phyloP scores from a whole-genome alignment of 2,113 vertebrate species.

The Thoracochromis brauschi region DNA sequence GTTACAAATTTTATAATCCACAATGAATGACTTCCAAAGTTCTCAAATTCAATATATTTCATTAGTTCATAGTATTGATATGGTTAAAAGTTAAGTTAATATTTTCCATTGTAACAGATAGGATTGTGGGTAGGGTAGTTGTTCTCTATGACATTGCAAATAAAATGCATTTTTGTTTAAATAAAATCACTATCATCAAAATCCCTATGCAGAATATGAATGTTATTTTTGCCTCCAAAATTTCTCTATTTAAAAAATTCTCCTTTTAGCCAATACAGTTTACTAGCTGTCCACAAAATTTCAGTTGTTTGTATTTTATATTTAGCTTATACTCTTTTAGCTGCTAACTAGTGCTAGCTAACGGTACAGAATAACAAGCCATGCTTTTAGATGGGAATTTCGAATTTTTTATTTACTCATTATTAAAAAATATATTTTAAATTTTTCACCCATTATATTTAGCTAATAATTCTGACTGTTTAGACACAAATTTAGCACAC shows the following conservation, averaged over 20 bases:
- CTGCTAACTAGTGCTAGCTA: neutral
- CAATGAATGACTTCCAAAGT: neutral
- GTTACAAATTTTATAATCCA: neutral
- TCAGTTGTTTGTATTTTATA: neutral
- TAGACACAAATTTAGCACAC: neutral
- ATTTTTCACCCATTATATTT: neutral
- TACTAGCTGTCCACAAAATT: neutral
- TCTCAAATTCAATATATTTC: neutral
- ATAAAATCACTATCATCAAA: neutral
- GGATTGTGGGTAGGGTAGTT: neutral
- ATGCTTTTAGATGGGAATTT: neutral
- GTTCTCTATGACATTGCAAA: neutral
- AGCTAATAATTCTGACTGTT: neutral
- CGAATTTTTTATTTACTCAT: fast-evolving
- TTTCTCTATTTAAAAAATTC: neutral
- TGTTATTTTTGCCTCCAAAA: neutral
- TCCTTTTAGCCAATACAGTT: neutral
- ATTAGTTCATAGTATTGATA: neutral
- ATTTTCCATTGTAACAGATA: neutral
- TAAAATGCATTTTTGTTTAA: neutral
- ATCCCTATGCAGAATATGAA: neutral
- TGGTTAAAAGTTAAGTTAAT: neutral
- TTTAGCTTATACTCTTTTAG: neutral
- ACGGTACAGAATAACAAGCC: neutral
- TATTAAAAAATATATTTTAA: neutral